Evolutionary conservation across 2,888 invertebrate genomes (phyloP), one percentile per base, ranked within the genome.

Genomic region (Bibio marci): DNA sequence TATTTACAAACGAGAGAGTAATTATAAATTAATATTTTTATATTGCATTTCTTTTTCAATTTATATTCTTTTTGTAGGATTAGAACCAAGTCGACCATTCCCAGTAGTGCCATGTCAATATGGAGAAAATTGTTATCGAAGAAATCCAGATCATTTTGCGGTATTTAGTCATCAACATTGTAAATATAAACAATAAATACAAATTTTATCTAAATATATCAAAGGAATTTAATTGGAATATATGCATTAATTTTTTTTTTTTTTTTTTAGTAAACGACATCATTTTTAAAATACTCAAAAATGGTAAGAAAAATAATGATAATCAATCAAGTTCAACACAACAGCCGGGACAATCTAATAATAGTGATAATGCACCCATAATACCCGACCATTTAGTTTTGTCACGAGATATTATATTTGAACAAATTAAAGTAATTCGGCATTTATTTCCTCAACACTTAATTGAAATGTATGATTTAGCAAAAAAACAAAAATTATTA

Each of bases 131-230:
- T 91, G 91, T 52, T 90, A 80, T 52, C 69, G 91, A 38, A 72
- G 75, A 50, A 90, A 88, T 64, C 83, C 85, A 1, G 71, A 76
- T 41, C 92, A 92, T 59, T 80, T 88, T 44, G 68, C 69, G 43
- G 81, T 88, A 57, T 87, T 71, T 57, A 69, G 70, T 27, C 91
- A 91, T 66, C 70, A 75, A 8, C 81, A 85, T 53, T 69, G 86
- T 86, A 67, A 71, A 71, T 28, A 22, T 28, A 28, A 28, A 11
- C 26, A 6, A 10, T 26, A 64, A 45, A 31, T 15, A 26, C 36
- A 11, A 26, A 5, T 37, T 41, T 36, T 28, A 41, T 41, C 40
- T 35, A 8, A 5, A 37, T 22, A 14, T 28, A 34, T 35, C 34
- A 35, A n/a, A n/a, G n/a, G n/a, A n/a, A n/a, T n/a, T n/a, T n/a